Evolutionary conservation across 2,797 vertebrate genomes (phyloP), one percentile per base, ranked within the genome.

Genomic region (Cottoperca gobio): DNA sequence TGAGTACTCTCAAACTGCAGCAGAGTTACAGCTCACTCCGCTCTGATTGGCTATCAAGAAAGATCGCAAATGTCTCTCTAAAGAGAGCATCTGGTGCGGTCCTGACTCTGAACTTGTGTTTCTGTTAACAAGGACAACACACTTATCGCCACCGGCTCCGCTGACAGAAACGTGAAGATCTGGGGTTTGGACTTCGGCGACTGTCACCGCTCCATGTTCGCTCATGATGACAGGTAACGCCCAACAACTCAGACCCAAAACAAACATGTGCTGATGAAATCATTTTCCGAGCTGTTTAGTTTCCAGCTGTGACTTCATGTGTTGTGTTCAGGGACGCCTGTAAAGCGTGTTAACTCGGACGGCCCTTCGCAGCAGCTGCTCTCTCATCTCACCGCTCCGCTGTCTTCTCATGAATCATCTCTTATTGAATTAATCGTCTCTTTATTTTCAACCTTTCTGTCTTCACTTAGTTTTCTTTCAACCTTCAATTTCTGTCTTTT

Each of bases 101-200:
- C 11, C 2, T 26, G 26, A 21, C 50, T 21, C 52, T 84, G 59
- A 74, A 49, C 3, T 21, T 0, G 1, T 80, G n/a, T 83, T 37
- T 76, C 23, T 57, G 11, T 61, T 21, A 10, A 12, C 16, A 85
- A 99, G 98, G 98, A 99, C 60, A 97, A 93, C 77, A 63, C 94
- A 1, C 86, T 99, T 0, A 98, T 99, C 63, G 97, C 96, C 5
- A 99, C 98, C 0, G 98, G 98, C 33, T 99, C 98, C 10, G 97
- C 97, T 3, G 98, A 99, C 89, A 95, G 97, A 55, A 99, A 98
- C 17, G 96, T 99, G 84, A 99, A 99, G 89, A 96, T 99, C 73
- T 99, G 98, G 98, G 98, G 98, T 57, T 83, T 99, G 92, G 98
- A 99, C 89, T 99, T 99, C 2, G 98, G 98, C 8, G 97, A 99